A percentile compares a stretch with the other conserved stretches of the same genome.
Conservation (phyloP, 2,113 vertebrate species). For the Callipepla californica region DNA sequence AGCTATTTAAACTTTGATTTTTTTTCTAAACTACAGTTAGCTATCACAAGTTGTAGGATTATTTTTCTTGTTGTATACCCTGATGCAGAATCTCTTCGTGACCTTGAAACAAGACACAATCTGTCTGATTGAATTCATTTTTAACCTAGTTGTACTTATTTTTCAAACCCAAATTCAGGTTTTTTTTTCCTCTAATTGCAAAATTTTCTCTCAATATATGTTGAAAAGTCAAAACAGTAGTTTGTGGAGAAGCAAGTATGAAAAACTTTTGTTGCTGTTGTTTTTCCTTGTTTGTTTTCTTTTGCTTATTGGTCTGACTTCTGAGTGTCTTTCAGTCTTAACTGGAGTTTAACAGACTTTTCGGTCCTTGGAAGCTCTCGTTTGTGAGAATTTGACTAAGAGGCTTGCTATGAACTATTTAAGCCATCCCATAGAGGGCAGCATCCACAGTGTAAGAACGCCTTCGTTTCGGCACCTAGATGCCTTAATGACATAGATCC, state of each 20-base stretch:
- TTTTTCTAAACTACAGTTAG: background rate
- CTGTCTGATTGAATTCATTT: background rate
- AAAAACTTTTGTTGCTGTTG: background rate
- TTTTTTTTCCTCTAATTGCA: background rate
- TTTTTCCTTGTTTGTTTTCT: background rate
- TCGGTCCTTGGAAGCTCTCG: background rate
- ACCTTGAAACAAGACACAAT: background rate
- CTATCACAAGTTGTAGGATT: background rate
- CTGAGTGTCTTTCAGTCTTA: background rate
- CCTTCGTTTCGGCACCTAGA: background rate
- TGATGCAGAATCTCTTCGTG: background rate
- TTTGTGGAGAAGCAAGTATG: background rate
- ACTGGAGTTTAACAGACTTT: background rate
- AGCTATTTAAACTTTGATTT: background rate
- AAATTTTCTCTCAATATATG: background rate
- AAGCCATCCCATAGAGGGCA: accelerated
- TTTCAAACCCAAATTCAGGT: background rate
- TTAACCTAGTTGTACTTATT: background rate
- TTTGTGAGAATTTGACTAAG: background rate
- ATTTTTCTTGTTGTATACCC: background rate
- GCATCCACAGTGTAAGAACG: background rate
- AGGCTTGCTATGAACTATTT: background rate
- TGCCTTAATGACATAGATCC: background rate
- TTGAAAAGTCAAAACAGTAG: background rate
- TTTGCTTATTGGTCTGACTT: background rate